A percentile compares a stretch with the other conserved stretches of the same genome.
These are phyloP conservation scores for Drosophila lutescens DNA, from an alignment of 2,888 invertebrate species.

Conservation along the genomic window DNA sequence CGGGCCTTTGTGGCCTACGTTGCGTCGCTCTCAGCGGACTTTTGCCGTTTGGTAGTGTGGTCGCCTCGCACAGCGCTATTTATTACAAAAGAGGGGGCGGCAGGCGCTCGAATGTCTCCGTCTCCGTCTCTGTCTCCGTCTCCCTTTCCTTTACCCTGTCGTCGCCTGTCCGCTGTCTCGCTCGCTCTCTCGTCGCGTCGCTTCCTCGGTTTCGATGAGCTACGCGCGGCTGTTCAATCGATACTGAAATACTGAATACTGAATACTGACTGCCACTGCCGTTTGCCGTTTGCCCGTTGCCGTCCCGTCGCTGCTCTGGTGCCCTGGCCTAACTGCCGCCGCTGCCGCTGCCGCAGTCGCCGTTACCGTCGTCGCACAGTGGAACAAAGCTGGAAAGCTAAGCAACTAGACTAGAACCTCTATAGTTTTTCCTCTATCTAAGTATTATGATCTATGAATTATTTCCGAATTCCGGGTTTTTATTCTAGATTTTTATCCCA, in stretches of 20 bases:
- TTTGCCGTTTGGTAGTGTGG: constrained; percentile 69
- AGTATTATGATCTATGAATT: neutral
- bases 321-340: constrained; percentile 10
- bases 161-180: constrained; percentile 19
- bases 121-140: constrained; percentile 21
- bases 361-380: constrained; percentile 10
- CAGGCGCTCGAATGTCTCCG: constrained; percentile 41
- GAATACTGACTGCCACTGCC: constrained; percentile 29
- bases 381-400: neutral
- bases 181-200: constrained; percentile 17
- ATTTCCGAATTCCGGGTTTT: neutral
- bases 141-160: constrained; percentile 18
- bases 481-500: neutral
- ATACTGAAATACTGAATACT: constrained; percentile 55
- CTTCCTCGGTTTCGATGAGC: constrained; percentile 59
- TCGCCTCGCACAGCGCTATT: constrained; percentile 69
- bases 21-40: constrained; percentile 68
- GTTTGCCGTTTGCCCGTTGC: constrained; percentile 18
- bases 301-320: constrained; percentile 40
- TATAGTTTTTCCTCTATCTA: no score
- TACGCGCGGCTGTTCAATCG: constrained; percentile 78
- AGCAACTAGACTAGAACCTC: neutral
- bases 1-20: constrained; percentile 32
- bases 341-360: constrained; percentile 5
- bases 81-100: constrained; percentile 69